phyloP scores from a whole-genome alignment of 2,888 invertebrate species.

The Schizotus pectinicornis region DNA sequence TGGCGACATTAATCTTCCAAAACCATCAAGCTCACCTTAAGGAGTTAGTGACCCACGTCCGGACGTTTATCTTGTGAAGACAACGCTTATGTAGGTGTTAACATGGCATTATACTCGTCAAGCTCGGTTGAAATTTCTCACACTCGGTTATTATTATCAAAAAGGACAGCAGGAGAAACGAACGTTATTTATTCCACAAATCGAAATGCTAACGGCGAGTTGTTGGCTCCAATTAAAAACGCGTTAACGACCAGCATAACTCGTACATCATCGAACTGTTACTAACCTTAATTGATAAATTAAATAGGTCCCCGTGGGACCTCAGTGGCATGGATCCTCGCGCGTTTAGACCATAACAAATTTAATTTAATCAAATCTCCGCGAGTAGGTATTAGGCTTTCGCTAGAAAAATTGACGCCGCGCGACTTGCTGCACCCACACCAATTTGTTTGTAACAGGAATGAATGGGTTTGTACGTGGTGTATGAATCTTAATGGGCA shows the following conservation, averaged over 20 bases:
- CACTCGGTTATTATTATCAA: slow-evolving; percentile 30
- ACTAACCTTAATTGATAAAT: no score
- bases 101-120: slow-evolving; percentile 21
- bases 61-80: slow-evolving; percentile 26
- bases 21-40: slow-evolving; percentile 1
- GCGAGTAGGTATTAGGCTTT: no score
- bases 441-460: no score
- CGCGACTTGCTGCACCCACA: no score
- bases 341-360: no score
- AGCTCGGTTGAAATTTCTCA: slow-evolving; percentile 21
- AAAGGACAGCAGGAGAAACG: no score
- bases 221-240: slow-evolving; percentile 23
- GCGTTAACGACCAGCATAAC: neutral
- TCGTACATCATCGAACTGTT: no score
- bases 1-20: slow-evolving; percentile 37
- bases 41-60: slow-evolving; percentile 10
- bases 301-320: no score
- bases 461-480: neutral
- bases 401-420: no score
- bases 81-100: slow-evolving; percentile 28
- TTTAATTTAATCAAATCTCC: no score
- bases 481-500: slow-evolving; percentile 15
- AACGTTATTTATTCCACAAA: no score
- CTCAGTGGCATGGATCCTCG: no score
- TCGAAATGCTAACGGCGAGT: slow-evolving; percentile 16